Base-by-base conservation (phyloP, 2,888 invertebrate genomes). In the Drosophila mercatorum region DNA sequence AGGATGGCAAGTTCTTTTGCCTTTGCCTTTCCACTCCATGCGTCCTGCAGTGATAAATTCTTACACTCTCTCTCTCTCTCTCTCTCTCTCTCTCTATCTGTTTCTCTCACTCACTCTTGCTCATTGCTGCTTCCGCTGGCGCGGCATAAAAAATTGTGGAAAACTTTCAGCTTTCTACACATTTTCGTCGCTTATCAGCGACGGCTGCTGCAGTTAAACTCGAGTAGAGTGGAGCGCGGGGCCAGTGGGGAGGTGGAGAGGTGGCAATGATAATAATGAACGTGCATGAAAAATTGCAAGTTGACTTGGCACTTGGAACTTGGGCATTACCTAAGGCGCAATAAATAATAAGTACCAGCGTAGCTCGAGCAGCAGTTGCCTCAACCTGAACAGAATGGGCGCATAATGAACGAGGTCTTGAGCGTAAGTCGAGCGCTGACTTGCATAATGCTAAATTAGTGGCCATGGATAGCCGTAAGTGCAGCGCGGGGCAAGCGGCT, bases 141-240 rank as follows among this genome's bases (percentile, higher is more conserved):
- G 68, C 74, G 65, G 86, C 83, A 75, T 82, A 88, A 83, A 89
- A 86, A 88, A 85, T 83, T 83, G 88, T 88, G 86, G 73, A 80
- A 78, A 88, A 88, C 86, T 86, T 86, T 88, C 72, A 89, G 89
- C 89, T 89, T 89, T 89, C 85, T 82, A 89, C 85, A 89, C 85
- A 88, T 85, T 85, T 88, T 86, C 86, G 77, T 73, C 86, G 86
- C 86, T 86, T 86, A 86, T 86, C 86, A 86, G 83, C 88, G 66
- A 74, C 82, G 71, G 72, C 87, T 86, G 83, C 71, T 75, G 86
- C 86, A 78, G 80, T 85, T 83, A 86, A 82, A 79, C 79, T 69
- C 58, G 31, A 70, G 56, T 49, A 46, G 53, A 38, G 14, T 5
- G 22, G 36, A n/a, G 22, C 7, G 14, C 10, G 7, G 17, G 6